phyloP scores from a whole-genome alignment of 2,113 vertebrate genomes.

The Xenopus borealis region DNA sequence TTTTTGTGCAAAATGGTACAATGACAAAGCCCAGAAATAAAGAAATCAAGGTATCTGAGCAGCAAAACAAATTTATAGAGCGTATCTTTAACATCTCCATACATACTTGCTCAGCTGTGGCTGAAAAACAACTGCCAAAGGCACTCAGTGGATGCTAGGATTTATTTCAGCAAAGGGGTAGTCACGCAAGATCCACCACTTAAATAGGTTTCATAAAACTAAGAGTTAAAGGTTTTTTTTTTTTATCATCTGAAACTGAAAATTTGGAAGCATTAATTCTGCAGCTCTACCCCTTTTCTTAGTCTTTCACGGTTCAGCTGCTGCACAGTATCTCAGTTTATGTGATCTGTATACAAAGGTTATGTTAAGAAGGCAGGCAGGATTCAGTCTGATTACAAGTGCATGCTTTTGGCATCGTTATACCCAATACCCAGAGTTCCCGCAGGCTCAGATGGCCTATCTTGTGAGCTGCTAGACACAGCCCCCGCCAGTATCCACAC shows the following conservation, averaged over 20 bases:
- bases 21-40: too few relatives aligned
- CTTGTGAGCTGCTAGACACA: background rate
- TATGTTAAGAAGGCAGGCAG: constrained; percentile 41
- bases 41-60: too few relatives aligned
- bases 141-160: too few relatives aligned
- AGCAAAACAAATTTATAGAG: too few relatives aligned
- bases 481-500: background rate
- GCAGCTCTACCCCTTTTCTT: constrained; percentile 27
- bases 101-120: too few relatives aligned
- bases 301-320: constrained; percentile 39
- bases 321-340: constrained; percentile 37
- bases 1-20: too few relatives aligned
- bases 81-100: too few relatives aligned
- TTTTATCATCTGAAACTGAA: background rate
- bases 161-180: too few relatives aligned
- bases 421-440: constrained; percentile 25
- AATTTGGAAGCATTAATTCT: constrained; percentile 30
- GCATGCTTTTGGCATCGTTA: constrained; percentile 32
- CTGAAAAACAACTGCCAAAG: too few relatives aligned
- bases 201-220: too few relatives aligned
- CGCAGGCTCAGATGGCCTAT: constrained; percentile 16
- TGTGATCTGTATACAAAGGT: constrained; percentile 46
- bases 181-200: too few relatives aligned
- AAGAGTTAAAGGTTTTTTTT: too few relatives aligned
- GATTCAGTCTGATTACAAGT: constrained; percentile 32